Base-by-base conservation (phyloP, 2,113 vertebrate species). In the Hippocampus comes region DNA sequence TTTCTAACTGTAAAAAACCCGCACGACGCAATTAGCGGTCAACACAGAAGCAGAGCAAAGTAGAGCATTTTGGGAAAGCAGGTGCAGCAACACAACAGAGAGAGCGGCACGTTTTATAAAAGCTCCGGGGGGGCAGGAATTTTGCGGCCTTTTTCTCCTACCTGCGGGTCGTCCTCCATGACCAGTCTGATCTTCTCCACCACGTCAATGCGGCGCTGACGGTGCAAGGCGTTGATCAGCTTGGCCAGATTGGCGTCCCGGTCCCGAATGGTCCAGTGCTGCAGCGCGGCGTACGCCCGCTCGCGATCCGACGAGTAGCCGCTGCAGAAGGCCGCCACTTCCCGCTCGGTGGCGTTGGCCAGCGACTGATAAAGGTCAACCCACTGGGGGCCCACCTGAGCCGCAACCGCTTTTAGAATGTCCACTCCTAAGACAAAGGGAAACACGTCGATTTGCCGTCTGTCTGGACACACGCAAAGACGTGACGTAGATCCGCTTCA, bases 221-320 rank as follows among this genome's bases (percentile, higher is more conserved):
- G 93, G 60, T 97, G 97, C 15, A 99, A 91, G 18, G 94, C 95
- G 0, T 94, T 96, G 87, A 98, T 98, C 63, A 99, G 89, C 86
- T 97, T 97, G 38, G 96, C 97, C n/a, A 99, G 93, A 89, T 95
- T 98, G 88, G 97, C 96, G 72, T 97, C 96, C 0, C 93, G 88
- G 68, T 98, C 97, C 0, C 95, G 92, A 82, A 98, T 93, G 79
- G 95, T 98, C 97, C 97, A 99, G 90, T 98, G 96, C 91, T 98
- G 96, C 80, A 99, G 87, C 0, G 97, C 95, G 0, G 97, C 97
- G 0, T 98, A 98, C 8, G 97, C 97, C 0, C 95, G 90, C 82
- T 98, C 96, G 0, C 94, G 95, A 83, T 99, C 96, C 0, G 94
- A 95, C 0, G 93, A 83, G 78, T 98, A 98, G 42, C 94, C 94